Base-by-base conservation (phyloP, 2,888 invertebrate species). In the Resseliella maxima region DNA sequence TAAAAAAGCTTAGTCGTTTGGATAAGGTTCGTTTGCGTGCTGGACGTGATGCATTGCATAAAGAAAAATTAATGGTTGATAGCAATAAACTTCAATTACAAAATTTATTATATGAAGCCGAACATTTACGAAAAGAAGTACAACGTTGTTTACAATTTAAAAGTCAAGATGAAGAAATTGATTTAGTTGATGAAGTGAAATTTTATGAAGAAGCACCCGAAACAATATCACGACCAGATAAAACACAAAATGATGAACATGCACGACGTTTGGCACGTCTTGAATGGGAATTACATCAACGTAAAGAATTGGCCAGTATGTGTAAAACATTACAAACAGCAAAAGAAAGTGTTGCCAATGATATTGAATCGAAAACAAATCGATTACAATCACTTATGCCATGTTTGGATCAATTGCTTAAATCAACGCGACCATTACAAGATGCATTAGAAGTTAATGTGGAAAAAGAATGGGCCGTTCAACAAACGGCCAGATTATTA, bases 71-170 rank as follows among this genome's bases (percentile, higher is more conserved):
- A 89, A 94, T 95, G 88, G 97, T 98, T 0, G 98, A 99, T 89
- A 95, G 95, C 86, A 96, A 96, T 88, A 96, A 98, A 90, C 91
- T 99, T 86, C 96, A 97, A 88, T 92, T 98, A 86, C 98, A 99
- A 91, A 99, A 99, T 92, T 92, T 99, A 86, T 92, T 98, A 6
- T 99, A 99, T 90, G 99, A 99, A 92, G 95, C 96, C 12, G 95
- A 97, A 90, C 98, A 99, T 92, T 92, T 99, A 31, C 95, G 97
- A 88, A 97, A 97, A 88, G 98, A 99, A 93, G 97, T 97, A n/a
- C 94, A 96, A 31, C 97, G 97, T 89, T 98, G 98, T 89, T 93
- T 97, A 87, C 97, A 98, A 89, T 98, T 98, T 90, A 98, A 97
- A 90, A 98, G 98, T 15, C 96, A 97, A 90, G 98, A 98, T 93